Percentiles rank a stretch among this genome's conserved stretches.
These are phyloP conservation scores for Siniperca knerii DNA, from an alignment of 2,113 vertebrate species.

Conservation along the genomic window DNA sequence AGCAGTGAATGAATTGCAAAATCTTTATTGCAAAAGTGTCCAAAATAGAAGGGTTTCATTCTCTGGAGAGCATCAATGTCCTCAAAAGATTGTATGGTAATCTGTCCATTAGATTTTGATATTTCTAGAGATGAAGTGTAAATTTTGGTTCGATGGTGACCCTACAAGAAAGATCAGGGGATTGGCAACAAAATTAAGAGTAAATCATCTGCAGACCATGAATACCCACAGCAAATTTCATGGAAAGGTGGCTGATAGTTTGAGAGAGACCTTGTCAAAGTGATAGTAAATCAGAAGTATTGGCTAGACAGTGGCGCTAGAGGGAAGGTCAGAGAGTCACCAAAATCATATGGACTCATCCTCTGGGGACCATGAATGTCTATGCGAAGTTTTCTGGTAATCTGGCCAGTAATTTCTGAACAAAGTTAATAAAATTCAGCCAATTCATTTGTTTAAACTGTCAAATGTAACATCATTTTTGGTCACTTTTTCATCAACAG, in stretches of 20 bases:
- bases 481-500: conserved; percentile 56
- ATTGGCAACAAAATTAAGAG: too few relatives aligned
- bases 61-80: not conserved
- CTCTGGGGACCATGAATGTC: not conserved
- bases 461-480: not conserved
- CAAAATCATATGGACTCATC: not conserved
- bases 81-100: not conserved
- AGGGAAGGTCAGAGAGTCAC: too few relatives aligned
- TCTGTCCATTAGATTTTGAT: not conserved
- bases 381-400: not conserved
- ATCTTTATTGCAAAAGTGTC: not conserved
- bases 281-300: too few relatives aligned
- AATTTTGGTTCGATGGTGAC: not conserved
- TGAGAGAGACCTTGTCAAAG: not conserved
- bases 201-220: not conserved
- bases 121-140: not conserved
- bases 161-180: not conserved
- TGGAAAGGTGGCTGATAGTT: not conserved
- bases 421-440: not conserved
- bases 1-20: too few relatives aligned
- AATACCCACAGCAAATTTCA: not conserved
- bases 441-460: not conserved
- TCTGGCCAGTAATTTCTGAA: not conserved
- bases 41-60: not conserved
- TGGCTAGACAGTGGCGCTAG: too few relatives aligned